Percentiles rank a stretch among this genome's conserved stretches.
phyloP scores from a whole-genome alignment of 1,140 invertebrate species.

The Drosophila lacertosa region DNA sequence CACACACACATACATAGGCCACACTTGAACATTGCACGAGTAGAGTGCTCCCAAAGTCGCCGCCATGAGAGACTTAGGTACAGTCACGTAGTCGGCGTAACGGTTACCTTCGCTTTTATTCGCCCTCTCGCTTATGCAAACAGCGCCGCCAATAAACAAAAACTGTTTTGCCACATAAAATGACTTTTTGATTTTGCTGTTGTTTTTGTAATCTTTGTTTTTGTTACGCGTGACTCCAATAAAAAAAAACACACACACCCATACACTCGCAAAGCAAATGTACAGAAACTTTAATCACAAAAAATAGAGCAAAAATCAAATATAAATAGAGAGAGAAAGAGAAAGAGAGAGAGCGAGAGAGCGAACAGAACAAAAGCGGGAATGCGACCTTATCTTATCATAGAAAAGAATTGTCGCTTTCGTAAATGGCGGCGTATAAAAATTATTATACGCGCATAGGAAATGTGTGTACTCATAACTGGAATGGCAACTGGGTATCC shows the following conservation, averaged over 20 bases:
- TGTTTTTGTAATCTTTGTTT: conserved; percentile 61
- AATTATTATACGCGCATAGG: conserved; percentile 8
- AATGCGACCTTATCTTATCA: conserved; percentile 68
- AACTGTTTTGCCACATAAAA: conserved; percentile 68
- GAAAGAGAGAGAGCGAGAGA: conserved; percentile 13
- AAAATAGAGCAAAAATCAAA: conserved; percentile 67
- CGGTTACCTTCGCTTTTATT: neutral
- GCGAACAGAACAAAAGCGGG: conserved; percentile 35
- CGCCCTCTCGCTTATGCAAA: conserved; percentile 27
- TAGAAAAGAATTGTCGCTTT: conserved; percentile 67
- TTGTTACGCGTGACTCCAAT: conserved; percentile 76
- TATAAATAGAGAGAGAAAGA: conserved; percentile 45
- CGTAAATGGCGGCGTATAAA: conserved; percentile 74
- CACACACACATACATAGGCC: conserved; percentile 8
- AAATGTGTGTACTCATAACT: conserved; percentile 9
- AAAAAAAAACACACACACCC: conserved; percentile 45
- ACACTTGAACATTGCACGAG: conserved; percentile 68
- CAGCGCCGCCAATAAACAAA: conserved; percentile 63
- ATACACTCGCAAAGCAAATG: conserved; percentile 13
- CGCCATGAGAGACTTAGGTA: conserved; percentile 60
- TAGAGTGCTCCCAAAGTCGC: conserved; percentile 30
- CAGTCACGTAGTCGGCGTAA: conserved; percentile 68
- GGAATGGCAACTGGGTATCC: neutral
- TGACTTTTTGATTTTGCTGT: conserved; percentile 64
- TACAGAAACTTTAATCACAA: conserved; percentile 69